Conservation (phyloP, 2,888 invertebrate genomes). For the Nemotelus pantherinus region DNA sequence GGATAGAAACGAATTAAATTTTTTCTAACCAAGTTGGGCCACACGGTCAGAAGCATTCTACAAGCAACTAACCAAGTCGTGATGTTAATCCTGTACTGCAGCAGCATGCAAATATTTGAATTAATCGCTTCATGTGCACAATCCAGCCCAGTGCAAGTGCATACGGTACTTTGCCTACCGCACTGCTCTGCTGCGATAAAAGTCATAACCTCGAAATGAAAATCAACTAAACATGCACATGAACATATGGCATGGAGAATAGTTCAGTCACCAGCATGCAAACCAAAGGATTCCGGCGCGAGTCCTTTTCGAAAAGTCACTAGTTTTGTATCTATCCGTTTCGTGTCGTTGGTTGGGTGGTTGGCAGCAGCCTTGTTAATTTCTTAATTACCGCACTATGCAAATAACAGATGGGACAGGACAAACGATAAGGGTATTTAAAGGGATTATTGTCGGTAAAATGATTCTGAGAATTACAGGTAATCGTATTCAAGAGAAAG, state of each 20-base stretch:
- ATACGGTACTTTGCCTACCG: background rate
- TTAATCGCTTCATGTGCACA: slow-evolving; percentile 3
- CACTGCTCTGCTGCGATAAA: background rate
- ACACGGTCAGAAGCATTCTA: slow-evolving; percentile 3
- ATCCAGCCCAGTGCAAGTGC: background rate
- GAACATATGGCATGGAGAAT: slow-evolving; percentile 8
- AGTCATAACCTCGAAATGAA: too few relatives aligned
- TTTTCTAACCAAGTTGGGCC: slow-evolving; percentile 3
- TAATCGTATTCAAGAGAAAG: too few relatives aligned
- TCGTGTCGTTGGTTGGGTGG: too few relatives aligned
- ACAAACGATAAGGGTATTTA: background rate
- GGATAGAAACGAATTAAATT: background rate
- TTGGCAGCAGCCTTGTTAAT: slow-evolving; percentile 16
- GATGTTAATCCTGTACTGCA: slow-evolving; percentile 35
- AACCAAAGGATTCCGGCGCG: background rate
- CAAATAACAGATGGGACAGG: slow-evolving; percentile 34
- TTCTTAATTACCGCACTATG: slow-evolving; percentile 41
- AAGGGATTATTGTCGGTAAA: background rate
- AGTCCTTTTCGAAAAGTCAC: background rate
- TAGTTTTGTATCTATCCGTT: background rate
- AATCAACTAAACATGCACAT: background rate
- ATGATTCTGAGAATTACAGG: too few relatives aligned
- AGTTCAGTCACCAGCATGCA: background rate
- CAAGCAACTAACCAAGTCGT: background rate
- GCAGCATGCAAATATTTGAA: slow-evolving; percentile 39